phyloP scores from a whole-genome alignment of 2,888 invertebrate genomes.

The Chrysotoxum bicinctum region DNA sequence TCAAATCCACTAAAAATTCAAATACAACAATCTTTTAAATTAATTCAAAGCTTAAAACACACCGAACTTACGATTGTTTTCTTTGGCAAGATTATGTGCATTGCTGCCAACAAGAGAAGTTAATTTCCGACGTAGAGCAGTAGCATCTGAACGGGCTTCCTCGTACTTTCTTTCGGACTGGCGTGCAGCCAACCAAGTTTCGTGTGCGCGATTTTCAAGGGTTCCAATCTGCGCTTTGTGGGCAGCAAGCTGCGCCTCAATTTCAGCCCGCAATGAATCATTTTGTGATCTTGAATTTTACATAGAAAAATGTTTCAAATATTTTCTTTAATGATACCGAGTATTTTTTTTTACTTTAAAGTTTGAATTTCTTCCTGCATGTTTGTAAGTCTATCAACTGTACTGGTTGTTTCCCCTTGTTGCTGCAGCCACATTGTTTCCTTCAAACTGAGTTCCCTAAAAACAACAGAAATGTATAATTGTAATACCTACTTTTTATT shows the following conservation, averaged over 20 bases:
- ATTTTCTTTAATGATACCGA: no score
- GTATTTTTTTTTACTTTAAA: constrained; percentile 89
- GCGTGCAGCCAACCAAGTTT: constrained; percentile 92
- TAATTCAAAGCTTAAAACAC: not conserved
- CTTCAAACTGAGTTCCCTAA: constrained; percentile 88
- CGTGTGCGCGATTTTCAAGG: constrained; percentile 92
- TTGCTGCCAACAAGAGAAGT: constrained; percentile 78
- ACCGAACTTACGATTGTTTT: constrained; percentile 74
- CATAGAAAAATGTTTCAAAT: not conserved
- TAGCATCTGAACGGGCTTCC: constrained; percentile 89
- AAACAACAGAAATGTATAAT: constrained; percentile 64
- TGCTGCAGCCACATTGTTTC: constrained; percentile 91
- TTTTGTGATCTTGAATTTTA: constrained; percentile 82
- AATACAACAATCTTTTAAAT: constrained; percentile 59
- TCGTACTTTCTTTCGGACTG: constrained; percentile 92
- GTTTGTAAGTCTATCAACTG: constrained; percentile 89
- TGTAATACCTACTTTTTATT: not conserved
- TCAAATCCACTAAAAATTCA: constrained; percentile 71
- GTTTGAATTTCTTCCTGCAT: constrained; percentile 91
- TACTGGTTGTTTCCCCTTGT: constrained; percentile 90
- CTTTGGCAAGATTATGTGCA: constrained; percentile 62
- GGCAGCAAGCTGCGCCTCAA: constrained; percentile 90
- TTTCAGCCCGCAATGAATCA: constrained; percentile 88
- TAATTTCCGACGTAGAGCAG: constrained; percentile 85
- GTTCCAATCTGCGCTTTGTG: constrained; percentile 87